phyloP scores from a whole-genome alignment of 1,140 invertebrate genomes.

The Eulimnadia texana region DNA sequence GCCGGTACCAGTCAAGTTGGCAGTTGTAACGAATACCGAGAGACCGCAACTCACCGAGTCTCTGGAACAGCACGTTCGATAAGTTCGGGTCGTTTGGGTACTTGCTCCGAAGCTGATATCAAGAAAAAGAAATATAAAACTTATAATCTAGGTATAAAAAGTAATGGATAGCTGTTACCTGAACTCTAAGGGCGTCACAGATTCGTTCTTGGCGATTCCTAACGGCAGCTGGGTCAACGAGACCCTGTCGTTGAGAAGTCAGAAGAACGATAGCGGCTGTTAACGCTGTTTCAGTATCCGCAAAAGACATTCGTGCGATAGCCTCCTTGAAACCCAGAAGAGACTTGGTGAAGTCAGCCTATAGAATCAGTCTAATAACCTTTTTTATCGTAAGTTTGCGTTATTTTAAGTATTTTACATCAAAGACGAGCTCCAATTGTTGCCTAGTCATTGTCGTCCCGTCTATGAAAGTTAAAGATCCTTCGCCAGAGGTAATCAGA shows the following conservation, averaged over 20 bases:
- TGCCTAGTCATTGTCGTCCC: slow-evolving; percentile 69
- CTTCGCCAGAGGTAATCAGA: slow-evolving; percentile 50
- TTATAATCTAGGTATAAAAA: no score
- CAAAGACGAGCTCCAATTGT: slow-evolving; percentile 82
- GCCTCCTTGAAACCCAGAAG: slow-evolving; percentile 66
- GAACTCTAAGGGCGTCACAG: slow-evolving; percentile 65
- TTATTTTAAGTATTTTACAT: slow-evolving; percentile 44
- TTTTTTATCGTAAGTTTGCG: background rate
- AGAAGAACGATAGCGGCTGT: slow-evolving; percentile 75
- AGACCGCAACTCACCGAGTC: slow-evolving; percentile 61
- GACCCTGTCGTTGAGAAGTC: slow-evolving; percentile 57
- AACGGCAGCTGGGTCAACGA: slow-evolving; percentile 69
- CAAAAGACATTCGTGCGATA: slow-evolving; percentile 57
- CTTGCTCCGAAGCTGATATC: slow-evolving; percentile 26
- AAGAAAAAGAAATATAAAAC: background rate
- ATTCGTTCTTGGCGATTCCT: slow-evolving; percentile 59
- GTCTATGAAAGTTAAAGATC: slow-evolving; percentile 77
- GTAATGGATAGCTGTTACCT: no score
- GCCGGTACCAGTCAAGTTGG: slow-evolving; percentile 77
- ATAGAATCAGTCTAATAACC: slow-evolving; percentile 11
- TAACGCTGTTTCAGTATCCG: slow-evolving; percentile 79
- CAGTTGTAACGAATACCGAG: slow-evolving; percentile 71
- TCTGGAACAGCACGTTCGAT: slow-evolving; percentile 49
- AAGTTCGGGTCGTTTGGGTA: slow-evolving; percentile 41
- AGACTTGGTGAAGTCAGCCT: slow-evolving; percentile 55